Conservation (phyloP, 2,797 vertebrate genomes). For the Rallus crepitans region DNA sequence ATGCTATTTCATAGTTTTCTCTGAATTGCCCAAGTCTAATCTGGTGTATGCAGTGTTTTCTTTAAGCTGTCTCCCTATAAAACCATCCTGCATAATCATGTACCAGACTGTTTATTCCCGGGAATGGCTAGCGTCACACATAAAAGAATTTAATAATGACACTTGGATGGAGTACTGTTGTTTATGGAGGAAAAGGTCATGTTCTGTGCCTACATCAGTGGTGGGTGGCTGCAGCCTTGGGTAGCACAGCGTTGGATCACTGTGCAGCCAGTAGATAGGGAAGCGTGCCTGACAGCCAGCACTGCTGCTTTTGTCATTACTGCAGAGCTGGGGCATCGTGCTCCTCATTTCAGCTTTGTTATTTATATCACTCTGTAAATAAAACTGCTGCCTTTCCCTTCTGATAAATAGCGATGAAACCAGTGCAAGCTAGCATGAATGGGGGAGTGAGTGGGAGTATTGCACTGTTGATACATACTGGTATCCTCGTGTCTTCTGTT, state of each 20-base stretch:
- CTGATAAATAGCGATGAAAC: constrained; percentile 30
- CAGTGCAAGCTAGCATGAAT: background rate
- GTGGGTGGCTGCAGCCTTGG: constrained; percentile 28
- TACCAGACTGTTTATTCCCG: constrained; percentile 34
- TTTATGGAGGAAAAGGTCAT: constrained; percentile 25
- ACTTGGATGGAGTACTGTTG: constrained; percentile 38
- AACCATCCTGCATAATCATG: background rate
- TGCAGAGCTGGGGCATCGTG: background rate
- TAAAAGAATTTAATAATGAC: constrained; percentile 48
- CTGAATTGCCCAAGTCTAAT: constrained; percentile 8
- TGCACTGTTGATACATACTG: background rate
- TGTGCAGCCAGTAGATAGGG: constrained; percentile 14
- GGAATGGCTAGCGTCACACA: constrained; percentile 24
- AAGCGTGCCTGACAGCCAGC: background rate
- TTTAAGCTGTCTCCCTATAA: constrained; percentile 29
- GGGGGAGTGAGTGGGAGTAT: background rate
- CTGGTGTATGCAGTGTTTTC: constrained; percentile 22
- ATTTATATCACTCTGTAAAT: constrained; percentile 62
- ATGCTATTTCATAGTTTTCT: background rate
- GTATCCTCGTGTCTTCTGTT: background rate
- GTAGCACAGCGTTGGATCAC: background rate
- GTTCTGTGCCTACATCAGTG: constrained; percentile 5
- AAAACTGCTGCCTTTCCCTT: constrained; percentile 42
- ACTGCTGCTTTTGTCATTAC: constrained; percentile 3
- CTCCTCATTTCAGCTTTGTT: background rate